These are phyloP conservation scores for Catocala sponsa DNA, from an alignment of 2,888 invertebrate species.

Conservation along the genomic window DNA sequence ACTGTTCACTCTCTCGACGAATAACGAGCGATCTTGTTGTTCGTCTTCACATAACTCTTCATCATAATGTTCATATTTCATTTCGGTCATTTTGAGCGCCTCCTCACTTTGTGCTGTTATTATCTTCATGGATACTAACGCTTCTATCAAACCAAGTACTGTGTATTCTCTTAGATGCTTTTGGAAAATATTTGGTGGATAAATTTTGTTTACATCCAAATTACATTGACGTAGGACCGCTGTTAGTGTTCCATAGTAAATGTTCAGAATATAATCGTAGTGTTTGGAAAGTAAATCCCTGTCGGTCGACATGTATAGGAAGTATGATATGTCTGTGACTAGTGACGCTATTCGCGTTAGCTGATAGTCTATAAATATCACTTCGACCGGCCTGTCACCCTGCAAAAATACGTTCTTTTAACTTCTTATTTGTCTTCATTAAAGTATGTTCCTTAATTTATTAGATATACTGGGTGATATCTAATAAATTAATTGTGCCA, in stretches of 20 bases:
- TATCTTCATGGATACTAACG: slow-evolving; percentile 77
- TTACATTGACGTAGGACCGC: slow-evolving; percentile 71
- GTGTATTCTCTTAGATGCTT: slow-evolving; percentile 70
- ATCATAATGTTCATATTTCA: slow-evolving; percentile 64
- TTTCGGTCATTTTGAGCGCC: slow-evolving; percentile 72
- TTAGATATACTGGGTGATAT: no score
- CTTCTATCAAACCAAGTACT: slow-evolving; percentile 74
- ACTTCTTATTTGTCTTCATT: no score
- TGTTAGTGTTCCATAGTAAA: slow-evolving; percentile 72
- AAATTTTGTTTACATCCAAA: slow-evolving; percentile 64
- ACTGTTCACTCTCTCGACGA: slow-evolving; percentile 71
- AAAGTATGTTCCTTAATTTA: no score
- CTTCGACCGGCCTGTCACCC: slow-evolving; percentile 68
- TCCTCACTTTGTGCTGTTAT: slow-evolving; percentile 74
- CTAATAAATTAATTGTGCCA: no score
- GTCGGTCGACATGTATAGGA: slow-evolving; percentile 72
- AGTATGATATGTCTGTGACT: slow-evolving; percentile 73
- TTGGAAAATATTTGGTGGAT: slow-evolving; percentile 65
- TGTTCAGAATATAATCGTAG: slow-evolving; percentile 63
- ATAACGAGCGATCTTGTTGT: slow-evolving; percentile 56
- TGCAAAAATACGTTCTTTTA: slow-evolving; percentile 48
- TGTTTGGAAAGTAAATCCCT: slow-evolving; percentile 63
- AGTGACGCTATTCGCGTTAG: slow-evolving; percentile 71
- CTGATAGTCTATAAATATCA: slow-evolving; percentile 71
- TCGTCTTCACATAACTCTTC: slow-evolving; percentile 54